Evolutionary conservation across 2,797 vertebrate species (phyloP).

Genomic region (Danio tinwini): DNA sequence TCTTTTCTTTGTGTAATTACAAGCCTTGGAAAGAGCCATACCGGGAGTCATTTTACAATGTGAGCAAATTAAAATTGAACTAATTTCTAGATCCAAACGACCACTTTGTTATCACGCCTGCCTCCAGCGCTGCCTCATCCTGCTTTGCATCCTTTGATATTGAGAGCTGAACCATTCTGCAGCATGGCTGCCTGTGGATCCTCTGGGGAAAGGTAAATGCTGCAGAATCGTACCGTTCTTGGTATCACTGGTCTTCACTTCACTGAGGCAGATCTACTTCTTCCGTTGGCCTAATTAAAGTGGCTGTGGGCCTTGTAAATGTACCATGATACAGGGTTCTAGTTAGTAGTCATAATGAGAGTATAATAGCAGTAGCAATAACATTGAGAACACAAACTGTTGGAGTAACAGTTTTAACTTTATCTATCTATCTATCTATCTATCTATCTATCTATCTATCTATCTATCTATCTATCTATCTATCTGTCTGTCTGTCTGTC

Average conservation of each 20-base stretch:
- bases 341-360: not conserved
- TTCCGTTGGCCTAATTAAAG: conserved; percentile 27
- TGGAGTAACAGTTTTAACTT: no score
- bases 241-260: conserved; percentile 57
- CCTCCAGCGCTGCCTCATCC: conserved; percentile 38
- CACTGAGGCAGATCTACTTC: conserved; percentile 32
- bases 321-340: not conserved
- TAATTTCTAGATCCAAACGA: conserved; percentile 41
- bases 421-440: no score
- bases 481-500: no score
- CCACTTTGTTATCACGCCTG: conserved; percentile 34
- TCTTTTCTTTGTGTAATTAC: conserved; percentile 26
- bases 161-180: conserved; percentile 62
- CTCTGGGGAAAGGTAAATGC: conserved; percentile 66
- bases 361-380: not conserved
- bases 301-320: conserved; percentile 6
- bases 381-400: not conserved
- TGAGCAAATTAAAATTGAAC: conserved; percentile 48
- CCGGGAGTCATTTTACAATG: conserved; percentile 28
- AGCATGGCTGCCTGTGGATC: conserved; percentile 62
- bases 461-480: no score
- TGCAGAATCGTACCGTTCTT: conserved; percentile 64
- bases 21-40: conserved; percentile 18
- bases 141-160: conserved; percentile 56
- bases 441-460: no score